A percentile compares a stretch with the other conserved stretches of the same genome.
These are phyloP conservation scores for Trichoplusia ni DNA, from an alignment of 1,140 invertebrate species.

Conservation along the genomic window DNA sequence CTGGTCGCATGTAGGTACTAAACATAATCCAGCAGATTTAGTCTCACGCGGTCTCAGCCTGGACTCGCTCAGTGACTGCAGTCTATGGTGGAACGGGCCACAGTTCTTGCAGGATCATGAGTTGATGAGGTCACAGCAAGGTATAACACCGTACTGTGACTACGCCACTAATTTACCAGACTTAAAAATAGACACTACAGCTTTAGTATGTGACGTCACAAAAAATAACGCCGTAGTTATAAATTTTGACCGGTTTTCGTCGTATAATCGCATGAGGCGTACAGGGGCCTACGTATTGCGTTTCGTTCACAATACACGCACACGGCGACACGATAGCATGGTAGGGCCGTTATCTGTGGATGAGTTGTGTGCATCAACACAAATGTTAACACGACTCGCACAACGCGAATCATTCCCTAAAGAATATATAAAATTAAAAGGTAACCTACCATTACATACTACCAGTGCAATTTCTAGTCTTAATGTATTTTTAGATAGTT, in stretches of 20 bases:
- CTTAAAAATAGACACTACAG: conserved; percentile 1
- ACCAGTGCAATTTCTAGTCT: conserved; percentile 17
- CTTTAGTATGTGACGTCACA: conserved; percentile 4
- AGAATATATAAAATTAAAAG: not conserved
- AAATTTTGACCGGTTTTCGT: conserved; percentile 34
- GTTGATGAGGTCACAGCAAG: conserved; percentile 10
- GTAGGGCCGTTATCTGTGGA: conserved; percentile 22
- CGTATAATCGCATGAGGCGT: conserved; percentile 29
- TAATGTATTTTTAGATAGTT: conserved; percentile 49
- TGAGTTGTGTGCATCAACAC: conserved; percentile 18
- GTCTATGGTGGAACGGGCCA: conserved; percentile 37
- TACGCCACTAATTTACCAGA: conserved; percentile 14
- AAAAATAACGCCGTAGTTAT: not conserved
- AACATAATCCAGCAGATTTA: conserved; percentile 48
- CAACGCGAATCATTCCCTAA: conserved; percentile 26
- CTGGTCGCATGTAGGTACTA: conserved; percentile 42
- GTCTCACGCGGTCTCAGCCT: conserved; percentile 38
- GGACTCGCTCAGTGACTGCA: not conserved
- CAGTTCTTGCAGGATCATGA: conserved; percentile 12
- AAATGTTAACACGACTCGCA: conserved; percentile 20
- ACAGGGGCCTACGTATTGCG: conserved; percentile 29
- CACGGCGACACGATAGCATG: not conserved
- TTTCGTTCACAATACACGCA: no score
- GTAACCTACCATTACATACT: conserved; percentile 1
- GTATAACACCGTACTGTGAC: not conserved